A percentile compares a stretch with the other conserved stretches of the same genome.
Evolutionary conservation across 1,140 invertebrate species (phyloP).

Genomic region (Glossosoma conforme): DNA sequence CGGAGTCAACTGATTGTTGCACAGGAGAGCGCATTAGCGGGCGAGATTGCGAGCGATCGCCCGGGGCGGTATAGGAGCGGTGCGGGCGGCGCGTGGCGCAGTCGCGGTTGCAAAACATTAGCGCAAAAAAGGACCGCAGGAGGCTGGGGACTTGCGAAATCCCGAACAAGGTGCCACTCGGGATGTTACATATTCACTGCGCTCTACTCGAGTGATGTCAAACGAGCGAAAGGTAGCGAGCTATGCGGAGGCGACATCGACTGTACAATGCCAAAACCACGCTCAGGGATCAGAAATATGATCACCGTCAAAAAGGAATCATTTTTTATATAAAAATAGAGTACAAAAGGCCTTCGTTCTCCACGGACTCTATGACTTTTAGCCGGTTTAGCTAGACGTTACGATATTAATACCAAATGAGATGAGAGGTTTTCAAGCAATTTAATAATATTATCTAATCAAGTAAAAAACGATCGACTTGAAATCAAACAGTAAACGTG

Average conservation of each 20-base stretch:
- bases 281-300: no score
- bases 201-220: not conserved
- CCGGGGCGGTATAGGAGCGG: conserved; percentile 5
- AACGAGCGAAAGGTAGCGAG: not conserved
- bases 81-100: conserved; percentile 11
- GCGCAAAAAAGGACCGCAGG: conserved; percentile 3
- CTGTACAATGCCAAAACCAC: no score
- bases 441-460: no score
- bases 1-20: conserved; percentile 8
- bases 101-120: conserved; percentile 2
- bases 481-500: no score
- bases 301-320: no score
- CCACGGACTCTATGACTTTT: no score
- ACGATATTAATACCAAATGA: no score
- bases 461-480: no score
- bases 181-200: conserved; percentile 7
- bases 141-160: conserved; percentile 1
- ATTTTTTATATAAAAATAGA: no score
- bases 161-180: not conserved
- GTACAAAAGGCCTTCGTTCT: no score
- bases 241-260: not conserved
- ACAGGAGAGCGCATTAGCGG: conserved; percentile 11
- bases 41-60: conserved; percentile 11
- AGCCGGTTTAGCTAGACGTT: no score
- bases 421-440: no score